Percentiles rank a stretch among this genome's conserved stretches.
These are phyloP conservation scores for Pheucticus melanocephalus DNA, from an alignment of 2,113 vertebrate species.

Conservation along the genomic window DNA sequence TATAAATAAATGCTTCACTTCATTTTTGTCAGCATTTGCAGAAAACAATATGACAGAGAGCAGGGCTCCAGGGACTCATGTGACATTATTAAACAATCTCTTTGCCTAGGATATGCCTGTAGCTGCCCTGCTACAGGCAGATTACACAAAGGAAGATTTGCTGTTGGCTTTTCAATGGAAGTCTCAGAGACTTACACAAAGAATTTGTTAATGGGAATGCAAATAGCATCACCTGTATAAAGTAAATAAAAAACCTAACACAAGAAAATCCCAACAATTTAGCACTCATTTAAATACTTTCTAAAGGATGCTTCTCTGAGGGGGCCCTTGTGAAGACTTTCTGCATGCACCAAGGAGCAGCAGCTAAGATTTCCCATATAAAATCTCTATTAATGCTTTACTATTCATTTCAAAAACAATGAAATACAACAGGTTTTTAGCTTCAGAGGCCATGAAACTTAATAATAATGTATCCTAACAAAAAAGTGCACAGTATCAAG, in stretches of 20 bases:
- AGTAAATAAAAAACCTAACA: background rate
- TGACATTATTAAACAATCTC: conserved; percentile 69
- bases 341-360: background rate
- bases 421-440: background rate
- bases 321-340: background rate
- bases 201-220: conserved; percentile 8
- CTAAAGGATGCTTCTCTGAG: background rate
- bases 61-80: conserved; percentile 65
- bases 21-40: conserved; percentile 76
- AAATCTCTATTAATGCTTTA: conserved; percentile 9
- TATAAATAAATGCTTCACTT: conserved; percentile 72
- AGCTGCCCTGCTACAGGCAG: conserved; percentile 29
- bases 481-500: background rate
- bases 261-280: background rate
- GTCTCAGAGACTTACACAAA: background rate
- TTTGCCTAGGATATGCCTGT: conserved; percentile 48
- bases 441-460: background rate
- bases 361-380: background rate
- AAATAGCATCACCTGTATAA: conserved; percentile 28
- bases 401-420: conserved; percentile 3
- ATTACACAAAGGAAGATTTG: conserved; percentile 57
- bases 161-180: conserved; percentile 19
- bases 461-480: background rate
- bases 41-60: conserved; percentile 74
- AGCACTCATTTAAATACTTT: background rate